phyloP scores from a whole-genome alignment of 1,140 invertebrate species.

The Arctopsyche grandis region DNA sequence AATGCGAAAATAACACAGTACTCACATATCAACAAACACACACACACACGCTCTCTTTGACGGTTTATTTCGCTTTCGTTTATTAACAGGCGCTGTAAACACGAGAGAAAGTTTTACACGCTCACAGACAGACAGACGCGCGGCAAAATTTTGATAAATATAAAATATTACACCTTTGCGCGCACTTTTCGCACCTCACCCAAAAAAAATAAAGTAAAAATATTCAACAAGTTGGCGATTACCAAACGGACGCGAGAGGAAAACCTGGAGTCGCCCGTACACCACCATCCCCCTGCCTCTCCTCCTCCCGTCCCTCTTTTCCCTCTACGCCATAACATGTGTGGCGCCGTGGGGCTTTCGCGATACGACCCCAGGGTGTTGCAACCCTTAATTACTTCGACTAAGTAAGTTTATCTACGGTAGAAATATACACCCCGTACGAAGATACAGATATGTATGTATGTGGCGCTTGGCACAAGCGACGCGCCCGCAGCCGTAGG shows the following conservation, averaged over 20 bases:
- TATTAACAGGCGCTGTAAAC: too few relatives aligned
- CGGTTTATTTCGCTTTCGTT: too few relatives aligned
- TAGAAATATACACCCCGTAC: neutral
- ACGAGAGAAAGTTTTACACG: too few relatives aligned
- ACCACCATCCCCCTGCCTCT: too few relatives aligned
- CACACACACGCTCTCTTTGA: too few relatives aligned
- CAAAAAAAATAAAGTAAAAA: neutral
- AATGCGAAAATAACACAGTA: too few relatives aligned
- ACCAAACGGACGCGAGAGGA: neutral
- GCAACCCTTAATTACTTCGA: constrained; percentile 36
- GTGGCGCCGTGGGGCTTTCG: too few relatives aligned
- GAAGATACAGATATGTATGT: too few relatives aligned
- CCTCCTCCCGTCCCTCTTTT: too few relatives aligned
- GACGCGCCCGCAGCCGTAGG: neutral
- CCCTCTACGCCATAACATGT: too few relatives aligned
- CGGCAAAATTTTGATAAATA: neutral
- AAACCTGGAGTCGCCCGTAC: neutral
- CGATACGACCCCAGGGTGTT: constrained; percentile 22
- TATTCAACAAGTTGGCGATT: constrained; percentile 24
- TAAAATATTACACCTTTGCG: neutral
- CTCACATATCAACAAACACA: too few relatives aligned
- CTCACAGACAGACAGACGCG: too few relatives aligned
- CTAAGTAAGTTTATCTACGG: constrained; percentile 24
- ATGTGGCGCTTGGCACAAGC: neutral
- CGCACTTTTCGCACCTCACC: neutral